Base-by-base conservation (phyloP, 2,113 vertebrate genomes). In the Cariama cristata region DNA sequence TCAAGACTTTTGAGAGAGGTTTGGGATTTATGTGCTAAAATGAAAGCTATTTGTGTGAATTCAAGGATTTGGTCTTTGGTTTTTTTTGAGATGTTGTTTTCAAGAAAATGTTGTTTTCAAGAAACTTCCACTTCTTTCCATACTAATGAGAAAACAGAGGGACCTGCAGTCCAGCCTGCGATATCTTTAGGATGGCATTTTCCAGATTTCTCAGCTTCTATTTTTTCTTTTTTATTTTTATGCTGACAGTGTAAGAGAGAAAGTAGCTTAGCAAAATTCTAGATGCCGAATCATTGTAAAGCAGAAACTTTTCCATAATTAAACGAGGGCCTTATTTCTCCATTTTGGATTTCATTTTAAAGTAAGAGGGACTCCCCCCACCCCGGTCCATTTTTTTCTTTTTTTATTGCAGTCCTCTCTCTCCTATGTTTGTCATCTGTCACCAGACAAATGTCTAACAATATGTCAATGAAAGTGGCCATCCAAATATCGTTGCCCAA, bases 111-210 rank as follows among this genome's bases (percentile, higher is more conserved):
- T 19, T 80, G 7, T 67, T 88, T 91, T 82, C n/a, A 87, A 53
- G 53, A 86, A 86, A 30, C 6, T 87, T 94, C 35, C 3, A 40
- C 28, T 88, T 76, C 45, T 91, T 96, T 50, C 35, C 58, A 66
- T 67, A 18, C 38, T 75, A 45, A 73, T 17, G 55, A 88, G 69
- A 83, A 87, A 85, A 76, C 8, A 55, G 67, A 60, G 27, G 52
- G 53, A 53, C 69, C 4, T 2, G 72, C n/a, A 66, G 58, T 68
- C 12, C 44, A 79, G 76, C 69, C 23, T 89, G 64, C 2, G 14
- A 22, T 97, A 94, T 95, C 84, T 91, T 89, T 94, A 95, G 89
- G 50, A 58, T 83, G 86, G 33, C 77, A 79, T 95, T 96, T 97
- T 90, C 71, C 89, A 94, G 69, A 85, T 93, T 95, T 86, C 66